These are phyloP conservation scores for Cyanocitta stelleri DNA, from an alignment of 2,113 vertebrate species.

Conservation along the genomic window DNA sequence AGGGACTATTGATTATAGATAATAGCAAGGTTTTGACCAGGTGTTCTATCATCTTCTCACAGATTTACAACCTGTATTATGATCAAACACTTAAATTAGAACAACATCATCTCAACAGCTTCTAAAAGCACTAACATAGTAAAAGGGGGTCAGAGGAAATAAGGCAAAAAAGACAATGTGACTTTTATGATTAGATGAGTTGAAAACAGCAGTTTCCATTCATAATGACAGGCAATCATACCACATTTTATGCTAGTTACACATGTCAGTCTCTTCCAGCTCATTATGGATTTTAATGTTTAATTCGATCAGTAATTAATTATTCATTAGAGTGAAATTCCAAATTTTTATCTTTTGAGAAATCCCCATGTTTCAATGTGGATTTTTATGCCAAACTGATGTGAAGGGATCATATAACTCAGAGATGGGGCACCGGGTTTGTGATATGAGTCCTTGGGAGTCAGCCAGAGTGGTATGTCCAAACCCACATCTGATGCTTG, in stretches of 20 bases:
- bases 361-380: not conserved
- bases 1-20: not conserved
- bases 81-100: not conserved
- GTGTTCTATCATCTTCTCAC: not conserved
- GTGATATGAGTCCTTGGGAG: not conserved
- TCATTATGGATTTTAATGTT: not conserved
- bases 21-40: not conserved
- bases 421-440: not conserved
- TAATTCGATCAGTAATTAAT: not conserved
- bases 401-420: not conserved
- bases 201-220: not conserved
- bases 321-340: not conserved
- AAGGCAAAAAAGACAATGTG: not conserved
- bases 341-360: not conserved
- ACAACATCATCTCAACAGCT: not conserved
- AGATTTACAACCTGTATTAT: not conserved
- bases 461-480: not conserved
- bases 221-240: not conserved
- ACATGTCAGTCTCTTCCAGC: not conserved
- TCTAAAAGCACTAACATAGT: not conserved
- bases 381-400: not conserved
- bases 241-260: not conserved
- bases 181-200: not conserved
- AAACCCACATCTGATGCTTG: not conserved
- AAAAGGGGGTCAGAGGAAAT: not conserved